phyloP scores from a whole-genome alignment of 2,797 vertebrate species.

The Lates japonicus region DNA sequence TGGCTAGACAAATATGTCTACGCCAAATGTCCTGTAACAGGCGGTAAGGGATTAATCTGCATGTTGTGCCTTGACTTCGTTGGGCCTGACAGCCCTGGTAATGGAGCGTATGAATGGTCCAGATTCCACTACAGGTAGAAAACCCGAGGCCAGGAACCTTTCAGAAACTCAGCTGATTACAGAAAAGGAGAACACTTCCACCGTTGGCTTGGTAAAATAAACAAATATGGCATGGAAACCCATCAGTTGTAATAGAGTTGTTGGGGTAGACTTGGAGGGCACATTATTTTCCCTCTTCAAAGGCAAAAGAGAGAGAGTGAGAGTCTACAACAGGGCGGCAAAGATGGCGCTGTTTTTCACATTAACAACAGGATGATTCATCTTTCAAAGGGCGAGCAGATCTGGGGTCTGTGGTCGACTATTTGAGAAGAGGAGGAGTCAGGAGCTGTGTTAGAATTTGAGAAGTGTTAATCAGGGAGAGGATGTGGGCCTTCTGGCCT shows the following conservation, averaged over 20 bases:
- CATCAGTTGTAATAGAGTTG: slow-evolving; percentile 70
- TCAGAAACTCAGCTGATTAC: slow-evolving; percentile 76
- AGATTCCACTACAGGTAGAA: slow-evolving; percentile 75
- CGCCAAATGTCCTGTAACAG: slow-evolving; percentile 72
- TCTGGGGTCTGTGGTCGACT: slow-evolving; percentile 62
- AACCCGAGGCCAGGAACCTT: slow-evolving; percentile 73
- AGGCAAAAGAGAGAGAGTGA: slow-evolving; percentile 25
- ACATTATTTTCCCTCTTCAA: slow-evolving; percentile 64
- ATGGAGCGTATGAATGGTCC: slow-evolving; percentile 76
- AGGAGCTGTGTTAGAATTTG: slow-evolving; percentile 90
- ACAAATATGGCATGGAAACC: slow-evolving; percentile 78
- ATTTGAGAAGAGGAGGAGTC: slow-evolving; percentile 85
- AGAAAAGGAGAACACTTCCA: slow-evolving; percentile 79
- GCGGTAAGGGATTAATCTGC: slow-evolving; percentile 69
- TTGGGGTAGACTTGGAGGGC: slow-evolving; percentile 46
- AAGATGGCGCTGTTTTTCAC: slow-evolving; percentile 49
- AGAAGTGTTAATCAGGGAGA: slow-evolving; percentile 93
- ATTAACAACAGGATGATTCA: slow-evolving; percentile 90
- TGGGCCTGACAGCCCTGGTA: slow-evolving; percentile 72
- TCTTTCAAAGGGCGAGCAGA: slow-evolving; percentile 85
- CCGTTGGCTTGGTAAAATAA: slow-evolving; percentile 79
- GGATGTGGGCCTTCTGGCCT: slow-evolving; percentile 94
- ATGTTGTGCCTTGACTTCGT: slow-evolving; percentile 63
- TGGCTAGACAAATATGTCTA: slow-evolving; percentile 61
- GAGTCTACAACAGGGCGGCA: slow-evolving; percentile 45